phyloP scores from a whole-genome alignment of 2,888 invertebrate genomes.

The Drosophila mulleri region DNA sequence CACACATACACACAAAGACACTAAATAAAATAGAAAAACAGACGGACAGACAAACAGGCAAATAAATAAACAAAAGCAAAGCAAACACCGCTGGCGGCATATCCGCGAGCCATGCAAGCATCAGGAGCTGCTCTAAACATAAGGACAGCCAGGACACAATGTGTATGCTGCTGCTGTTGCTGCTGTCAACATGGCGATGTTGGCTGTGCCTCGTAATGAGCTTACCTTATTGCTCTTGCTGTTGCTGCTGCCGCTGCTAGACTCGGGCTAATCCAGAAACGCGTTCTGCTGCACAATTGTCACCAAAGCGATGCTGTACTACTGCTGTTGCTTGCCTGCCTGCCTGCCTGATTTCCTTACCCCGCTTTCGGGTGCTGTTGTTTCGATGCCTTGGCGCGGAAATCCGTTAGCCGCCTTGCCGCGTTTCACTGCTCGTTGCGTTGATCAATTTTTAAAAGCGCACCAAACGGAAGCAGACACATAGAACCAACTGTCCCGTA shows the following conservation, averaged over 20 bases:
- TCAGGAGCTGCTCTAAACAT: conserved; percentile 44
- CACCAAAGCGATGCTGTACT: conserved; percentile 48
- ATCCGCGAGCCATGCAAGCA: conserved; percentile 58
- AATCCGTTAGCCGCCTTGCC: conserved; percentile 62
- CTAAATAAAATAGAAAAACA: conserved; percentile 46
- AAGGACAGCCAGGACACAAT: conserved; percentile 25
- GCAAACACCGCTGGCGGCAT: conserved; percentile 72
- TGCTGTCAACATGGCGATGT: conserved; percentile 56
- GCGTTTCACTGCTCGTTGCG: conserved; percentile 44
- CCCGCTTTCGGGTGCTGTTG: conserved; percentile 65
- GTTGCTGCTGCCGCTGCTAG: conserved; percentile 48
- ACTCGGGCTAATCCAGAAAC: conserved; percentile 53
- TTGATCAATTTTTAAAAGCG: conserved; percentile 61
- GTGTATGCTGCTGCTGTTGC: conserved; percentile 23
- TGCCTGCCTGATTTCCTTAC: conserved; percentile 53
- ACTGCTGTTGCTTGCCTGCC: conserved; percentile 16
- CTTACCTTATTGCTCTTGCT: conserved; percentile 68
- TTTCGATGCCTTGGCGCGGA: conserved; percentile 66
- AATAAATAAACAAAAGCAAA: conserved; percentile 75
- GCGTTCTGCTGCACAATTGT: conserved; percentile 70
- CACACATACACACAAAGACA: conserved; percentile 44
- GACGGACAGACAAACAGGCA: conserved; percentile 52
- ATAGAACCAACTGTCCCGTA: conserved; percentile 29
- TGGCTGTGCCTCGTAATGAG: conserved; percentile 66
- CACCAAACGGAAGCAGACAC: conserved; percentile 68